Evolutionary conservation across 2,113 vertebrate species (phyloP), one percentile per base, ranked within the genome.

Genomic region (Xenopus borealis): DNA sequence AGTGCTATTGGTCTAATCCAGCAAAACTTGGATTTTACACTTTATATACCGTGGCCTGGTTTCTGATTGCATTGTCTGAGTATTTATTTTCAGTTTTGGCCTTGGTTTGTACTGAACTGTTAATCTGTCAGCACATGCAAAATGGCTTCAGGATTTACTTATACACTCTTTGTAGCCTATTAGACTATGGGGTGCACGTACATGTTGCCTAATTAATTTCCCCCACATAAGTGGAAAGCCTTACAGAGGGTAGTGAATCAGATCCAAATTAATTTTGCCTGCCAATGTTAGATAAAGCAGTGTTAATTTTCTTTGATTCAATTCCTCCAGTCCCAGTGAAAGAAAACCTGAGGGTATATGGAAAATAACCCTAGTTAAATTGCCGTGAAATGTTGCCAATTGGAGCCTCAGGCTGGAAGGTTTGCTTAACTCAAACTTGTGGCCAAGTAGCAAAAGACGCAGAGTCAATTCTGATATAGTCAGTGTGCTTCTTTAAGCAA

Each of bases 381-480:
- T 47, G 53, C 33, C 30, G 57, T 61, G 55, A 71, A 71, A 71
- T 61, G 69, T 71, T 61, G 57, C 69, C 55, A 71, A 61, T 71
- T 71, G 30, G n/a, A 23, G 69, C 69, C 57, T 46, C 11, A 10
- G 40, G 18, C 18, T 20, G 14, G 20, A 20, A 9, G 18, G 33
- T 59, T 46, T 61, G 69, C 52, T 45, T 61, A 12, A 71, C 40
- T 50, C 33, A 50, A 50, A 50, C 14, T 57, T 40, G 33, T 69
- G 17, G 57, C 19, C 46, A 68, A 68, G 66, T 30, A 53, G 10
- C 14, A 30, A 68, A 69, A 59, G 17, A 40, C 55, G 13, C 14
- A 55, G 14, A 50, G 14, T 50, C 11, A 50, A 40, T 7, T 40
- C 33, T 40, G 33, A 6, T 7, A 40, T 40, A 40, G 33, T 3